Evolutionary conservation across 1,140 invertebrate genomes (phyloP), one percentile per base, ranked within the genome.

Genomic region (Drosophila dunni): DNA sequence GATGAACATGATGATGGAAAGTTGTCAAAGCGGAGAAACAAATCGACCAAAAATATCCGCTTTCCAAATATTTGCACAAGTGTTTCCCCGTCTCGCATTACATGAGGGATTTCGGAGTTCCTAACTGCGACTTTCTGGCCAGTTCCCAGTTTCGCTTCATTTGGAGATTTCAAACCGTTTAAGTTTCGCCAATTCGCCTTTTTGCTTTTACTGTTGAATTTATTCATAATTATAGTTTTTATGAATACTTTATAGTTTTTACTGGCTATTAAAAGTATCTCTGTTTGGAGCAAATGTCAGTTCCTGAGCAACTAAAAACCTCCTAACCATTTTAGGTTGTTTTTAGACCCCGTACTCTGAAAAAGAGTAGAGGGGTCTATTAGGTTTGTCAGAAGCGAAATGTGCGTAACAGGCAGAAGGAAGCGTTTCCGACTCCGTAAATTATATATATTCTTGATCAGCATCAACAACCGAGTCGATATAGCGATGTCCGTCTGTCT

Each of bases 51-150:
- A 74, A 89, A 89, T 89, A 85, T 89, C 84, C 84, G 84, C 78
- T 89, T 91, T 79, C 82, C 66, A 76, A 78, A 65, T 91, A 80
- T 91, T 91, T 91, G 57, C 85, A 91, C 90, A 91, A 91, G 90
- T 91, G 90, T 91, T 71, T 42, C 40, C 45, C n/a, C 20, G 64
- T 56, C 64, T 88, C 84, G 67, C 74, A 88, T 88, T 88, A 80
- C 84, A 78, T 44, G n/a, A 20, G 44, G 13, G 53, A 62, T 45
- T 15, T 24, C 34, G 9, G 36, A 11, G 10, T 17, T 38, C 48
- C 9, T 42, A 48, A 51, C 13, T 44, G 15, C 1, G 9, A 50
- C 36, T 67, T 5, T 24, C 15, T 11, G 60, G 53, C 29, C 9
- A 9, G 53, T 67, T 73, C 70, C 40, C 0, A 33, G 24, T 13